phyloP scores from a whole-genome alignment of 2,113 vertebrate species.

The Grallaria varia region DNA sequence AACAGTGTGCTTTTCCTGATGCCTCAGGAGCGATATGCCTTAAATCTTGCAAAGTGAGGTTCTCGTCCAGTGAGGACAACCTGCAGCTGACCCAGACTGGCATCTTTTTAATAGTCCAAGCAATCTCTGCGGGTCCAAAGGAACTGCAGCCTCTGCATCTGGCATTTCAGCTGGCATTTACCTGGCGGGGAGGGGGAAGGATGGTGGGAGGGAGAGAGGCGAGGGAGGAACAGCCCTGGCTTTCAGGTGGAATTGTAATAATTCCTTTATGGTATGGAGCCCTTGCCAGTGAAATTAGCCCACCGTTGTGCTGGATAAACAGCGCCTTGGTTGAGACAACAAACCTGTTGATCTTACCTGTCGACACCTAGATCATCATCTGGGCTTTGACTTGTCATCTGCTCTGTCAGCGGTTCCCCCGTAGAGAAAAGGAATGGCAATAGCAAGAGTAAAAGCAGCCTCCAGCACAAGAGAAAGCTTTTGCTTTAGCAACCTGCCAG shows the following conservation, averaged over 20 bases:
- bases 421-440: background rate
- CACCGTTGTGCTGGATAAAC: background rate
- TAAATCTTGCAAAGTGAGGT: background rate
- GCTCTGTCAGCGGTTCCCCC: slow-evolving; percentile 7
- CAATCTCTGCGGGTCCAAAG: background rate
- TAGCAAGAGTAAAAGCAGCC: background rate
- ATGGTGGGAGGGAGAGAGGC: background rate
- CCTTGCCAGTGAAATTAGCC: slow-evolving; percentile 3
- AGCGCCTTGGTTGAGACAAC: background rate
- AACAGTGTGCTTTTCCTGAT: background rate
- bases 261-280: background rate
- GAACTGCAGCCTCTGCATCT: background rate
- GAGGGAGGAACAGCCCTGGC: background rate
- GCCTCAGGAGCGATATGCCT: background rate
- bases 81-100: background rate
- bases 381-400: slow-evolving; percentile 9
- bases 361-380: slow-evolving; percentile 19
- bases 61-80: background rate
- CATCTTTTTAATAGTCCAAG: background rate
- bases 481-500: background rate
- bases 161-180: background rate
- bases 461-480: background rate
- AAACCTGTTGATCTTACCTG: slow-evolving; percentile 30
- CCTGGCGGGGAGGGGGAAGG: background rate
- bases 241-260: slow-evolving; percentile 7